phyloP scores from a whole-genome alignment of 1,140 invertebrate genomes.

The Armadillidium nasatum region DNA sequence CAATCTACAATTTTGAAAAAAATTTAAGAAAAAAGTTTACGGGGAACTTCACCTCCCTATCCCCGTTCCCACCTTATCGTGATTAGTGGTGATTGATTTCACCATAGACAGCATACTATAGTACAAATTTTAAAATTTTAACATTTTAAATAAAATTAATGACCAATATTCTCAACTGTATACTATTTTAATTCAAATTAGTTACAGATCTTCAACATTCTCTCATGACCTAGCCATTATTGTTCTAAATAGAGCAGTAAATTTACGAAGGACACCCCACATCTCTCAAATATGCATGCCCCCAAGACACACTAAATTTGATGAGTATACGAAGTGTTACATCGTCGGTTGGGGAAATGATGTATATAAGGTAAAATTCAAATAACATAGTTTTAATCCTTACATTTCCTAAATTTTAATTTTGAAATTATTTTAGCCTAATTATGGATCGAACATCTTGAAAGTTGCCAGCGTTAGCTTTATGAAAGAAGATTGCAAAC shows the following conservation, averaged over 20 bases:
- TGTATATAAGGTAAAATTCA: conserved; percentile 30
- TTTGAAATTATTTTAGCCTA: conserved; percentile 20
- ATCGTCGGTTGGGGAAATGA: conserved; percentile 38
- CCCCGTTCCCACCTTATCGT: too few relatives aligned
- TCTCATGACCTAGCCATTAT: conserved; percentile 29
- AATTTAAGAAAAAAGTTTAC: too few relatives aligned
- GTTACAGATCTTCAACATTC: conserved; percentile 31
- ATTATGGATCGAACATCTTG: conserved; percentile 33
- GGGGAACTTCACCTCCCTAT: too few relatives aligned
- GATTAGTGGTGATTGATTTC: too few relatives aligned
- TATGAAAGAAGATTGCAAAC: conserved; percentile 28
- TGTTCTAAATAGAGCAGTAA: conserved; percentile 22
- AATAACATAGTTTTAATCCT: neutral
- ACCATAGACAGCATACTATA: too few relatives aligned
- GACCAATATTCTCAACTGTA: too few relatives aligned
- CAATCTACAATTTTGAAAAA: too few relatives aligned
- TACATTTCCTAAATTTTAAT: neutral
- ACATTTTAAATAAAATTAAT: too few relatives aligned
- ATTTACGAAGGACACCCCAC: conserved; percentile 29
- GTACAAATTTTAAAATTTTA: too few relatives aligned
- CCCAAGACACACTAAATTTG: conserved; percentile 9
- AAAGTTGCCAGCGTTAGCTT: conserved; percentile 22
- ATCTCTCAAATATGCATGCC: conserved; percentile 29
- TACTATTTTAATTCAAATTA: neutral
- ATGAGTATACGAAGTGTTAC: conserved; percentile 32